Evolutionary conservation across 2,888 invertebrate species (phyloP).

Genomic region (Pyrocoelia pectoralis): DNA sequence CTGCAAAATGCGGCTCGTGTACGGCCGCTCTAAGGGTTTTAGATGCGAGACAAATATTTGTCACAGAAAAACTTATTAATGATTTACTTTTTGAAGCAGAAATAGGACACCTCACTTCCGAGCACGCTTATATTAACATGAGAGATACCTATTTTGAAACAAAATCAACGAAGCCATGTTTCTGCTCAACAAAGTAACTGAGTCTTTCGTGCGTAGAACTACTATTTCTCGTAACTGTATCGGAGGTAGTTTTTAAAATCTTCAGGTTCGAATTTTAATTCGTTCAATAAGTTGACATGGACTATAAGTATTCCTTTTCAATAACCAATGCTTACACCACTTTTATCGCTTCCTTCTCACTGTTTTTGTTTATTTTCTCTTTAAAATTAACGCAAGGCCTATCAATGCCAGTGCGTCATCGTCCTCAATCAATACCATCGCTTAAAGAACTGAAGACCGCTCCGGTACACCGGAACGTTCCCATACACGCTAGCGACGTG

Average conservation of each 20-base stretch:
- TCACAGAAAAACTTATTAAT: constrained; percentile 28
- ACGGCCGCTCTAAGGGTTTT: too few species aligned
- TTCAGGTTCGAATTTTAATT: constrained; percentile 16
- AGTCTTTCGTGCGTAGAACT: constrained; percentile 46
- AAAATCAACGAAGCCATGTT: constrained; percentile 16
- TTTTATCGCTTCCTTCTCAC: constrained; percentile 20
- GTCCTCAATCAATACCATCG: background rate
- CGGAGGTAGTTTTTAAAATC: constrained; percentile 14
- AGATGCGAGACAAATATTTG: constrained; percentile 23
- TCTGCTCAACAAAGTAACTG: constrained; percentile 42
- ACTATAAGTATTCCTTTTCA: constrained; percentile 23
- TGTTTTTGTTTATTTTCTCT: constrained; percentile 15
- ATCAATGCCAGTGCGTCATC: background rate
- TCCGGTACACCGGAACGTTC: background rate
- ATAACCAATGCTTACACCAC: constrained; percentile 25
- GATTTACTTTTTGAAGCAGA: constrained; percentile 31
- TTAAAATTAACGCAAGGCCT: constrained; percentile 22
- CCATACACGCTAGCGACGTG: background rate
- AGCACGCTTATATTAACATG: constrained; percentile 30
- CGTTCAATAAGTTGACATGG: constrained; percentile 12
- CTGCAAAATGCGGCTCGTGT: too few species aligned
- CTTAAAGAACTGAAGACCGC: background rate
- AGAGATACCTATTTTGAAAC: constrained; percentile 22
- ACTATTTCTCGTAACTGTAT: constrained; percentile 46
- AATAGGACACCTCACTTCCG: constrained; percentile 27